Conservation (phyloP, 2,888 invertebrate genomes). For the Brachypterus glaber region DNA sequence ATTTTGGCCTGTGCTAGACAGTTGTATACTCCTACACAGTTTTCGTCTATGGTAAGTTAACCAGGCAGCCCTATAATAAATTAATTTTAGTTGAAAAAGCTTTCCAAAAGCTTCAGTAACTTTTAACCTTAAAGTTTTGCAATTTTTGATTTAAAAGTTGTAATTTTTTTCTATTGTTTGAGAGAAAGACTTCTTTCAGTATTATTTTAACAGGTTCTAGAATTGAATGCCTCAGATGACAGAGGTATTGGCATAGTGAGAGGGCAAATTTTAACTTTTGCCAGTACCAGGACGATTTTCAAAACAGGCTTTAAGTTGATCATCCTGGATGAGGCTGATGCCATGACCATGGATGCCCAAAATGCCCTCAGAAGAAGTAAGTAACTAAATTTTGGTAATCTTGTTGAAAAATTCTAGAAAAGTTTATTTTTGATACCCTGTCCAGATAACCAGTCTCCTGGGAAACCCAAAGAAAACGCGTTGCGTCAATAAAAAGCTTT, state of each 20-base stretch:
- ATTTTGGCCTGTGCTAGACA: slow-evolving; percentile 92
- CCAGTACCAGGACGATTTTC: slow-evolving; percentile 91
- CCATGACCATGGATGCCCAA: slow-evolving; percentile 99
- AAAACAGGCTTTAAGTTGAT: slow-evolving; percentile 90
- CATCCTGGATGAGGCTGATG: slow-evolving; percentile 97
- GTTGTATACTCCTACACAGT: slow-evolving; percentile 81
- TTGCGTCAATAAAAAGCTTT: too few relatives aligned
- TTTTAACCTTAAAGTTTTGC: slow-evolving; percentile 7
- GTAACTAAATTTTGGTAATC: too few relatives aligned
- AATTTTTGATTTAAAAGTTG: slow-evolving; percentile 5
- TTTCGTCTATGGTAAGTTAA: slow-evolving; percentile 77
- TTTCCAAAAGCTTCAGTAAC: neutral
- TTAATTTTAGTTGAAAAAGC: slow-evolving; percentile 1
- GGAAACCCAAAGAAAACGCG: too few relatives aligned
- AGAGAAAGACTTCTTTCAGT: slow-evolving; percentile 13
- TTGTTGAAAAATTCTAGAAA: too few relatives aligned
- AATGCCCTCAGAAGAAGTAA: slow-evolving; percentile 91
- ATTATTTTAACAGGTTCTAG: slow-evolving; percentile 55
- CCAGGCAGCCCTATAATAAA: too few relatives aligned
- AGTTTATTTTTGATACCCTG: too few relatives aligned
- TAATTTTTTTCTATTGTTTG: slow-evolving; percentile 6
- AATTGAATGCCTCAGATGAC: slow-evolving; percentile 97
- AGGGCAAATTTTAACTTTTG: slow-evolving; percentile 90
- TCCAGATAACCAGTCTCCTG: too few relatives aligned
- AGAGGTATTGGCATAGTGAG: slow-evolving; percentile 92